Conservation (phyloP, 2,797 vertebrate genomes). For the Mormyrops attenuatus region DNA sequence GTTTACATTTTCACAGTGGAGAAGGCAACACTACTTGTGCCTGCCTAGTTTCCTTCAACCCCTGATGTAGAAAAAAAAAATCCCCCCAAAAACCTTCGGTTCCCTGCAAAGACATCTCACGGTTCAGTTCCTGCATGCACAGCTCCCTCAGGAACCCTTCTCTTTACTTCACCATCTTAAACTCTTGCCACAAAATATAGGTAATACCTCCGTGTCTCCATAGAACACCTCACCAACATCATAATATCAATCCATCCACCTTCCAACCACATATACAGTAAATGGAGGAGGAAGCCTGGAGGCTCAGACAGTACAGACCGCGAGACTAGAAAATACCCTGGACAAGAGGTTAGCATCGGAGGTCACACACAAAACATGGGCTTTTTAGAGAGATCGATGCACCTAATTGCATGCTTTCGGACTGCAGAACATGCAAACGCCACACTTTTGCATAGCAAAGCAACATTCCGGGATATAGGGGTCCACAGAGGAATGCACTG, state of each 20-base stretch:
- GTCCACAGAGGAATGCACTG: not conserved
- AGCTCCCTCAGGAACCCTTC: not conserved
- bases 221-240: not conserved
- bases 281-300: not conserved
- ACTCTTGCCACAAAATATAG: not conserved
- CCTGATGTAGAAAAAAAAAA: not conserved
- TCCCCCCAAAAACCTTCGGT: not conserved
- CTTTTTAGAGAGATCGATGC: not conserved
- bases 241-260: not conserved
- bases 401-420: not conserved
- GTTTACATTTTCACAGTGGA: not conserved
- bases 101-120: not conserved
- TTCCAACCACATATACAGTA: not conserved
- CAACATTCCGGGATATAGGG: not conserved
- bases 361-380: not conserved
- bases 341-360: not conserved
- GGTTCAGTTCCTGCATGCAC: not conserved
- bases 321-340: not conserved
- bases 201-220: not conserved
- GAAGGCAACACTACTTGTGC: not conserved
- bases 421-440: not conserved
- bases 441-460: not conserved
- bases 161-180: not conserved
- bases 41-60: not conserved
- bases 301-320: not conserved